Conservation (phyloP, 2,113 vertebrate genomes). For the Lepus timidus region DNA sequence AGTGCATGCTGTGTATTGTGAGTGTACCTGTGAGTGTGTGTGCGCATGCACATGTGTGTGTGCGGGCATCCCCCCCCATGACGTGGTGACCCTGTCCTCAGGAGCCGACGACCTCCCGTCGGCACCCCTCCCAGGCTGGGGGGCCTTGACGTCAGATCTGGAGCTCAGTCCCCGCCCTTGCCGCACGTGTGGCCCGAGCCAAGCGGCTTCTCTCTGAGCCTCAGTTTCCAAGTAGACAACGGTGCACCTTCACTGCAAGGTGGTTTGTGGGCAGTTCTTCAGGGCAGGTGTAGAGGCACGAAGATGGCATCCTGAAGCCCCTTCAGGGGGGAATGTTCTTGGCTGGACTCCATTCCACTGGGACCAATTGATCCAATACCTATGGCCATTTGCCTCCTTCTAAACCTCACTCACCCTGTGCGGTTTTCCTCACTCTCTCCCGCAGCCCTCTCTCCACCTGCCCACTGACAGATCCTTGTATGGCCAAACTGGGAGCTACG, state of each 20-base stretch:
- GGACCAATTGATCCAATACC: neutral
- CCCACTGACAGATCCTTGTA: neutral
- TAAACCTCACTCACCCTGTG: neutral
- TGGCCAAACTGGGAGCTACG: neutral
- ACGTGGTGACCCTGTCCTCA: too few species aligned
- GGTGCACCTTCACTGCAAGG: too few species aligned
- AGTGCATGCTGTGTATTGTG: too few species aligned
- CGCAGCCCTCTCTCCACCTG: neutral
- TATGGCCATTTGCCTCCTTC: neutral
- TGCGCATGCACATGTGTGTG: too few species aligned
- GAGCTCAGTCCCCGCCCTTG: too few species aligned
- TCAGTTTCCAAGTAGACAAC: neutral
- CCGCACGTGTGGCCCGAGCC: neutral
- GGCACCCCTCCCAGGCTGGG: too few species aligned
- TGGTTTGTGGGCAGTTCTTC: neutral
- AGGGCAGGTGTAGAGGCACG: neutral
- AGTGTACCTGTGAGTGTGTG: neutral
- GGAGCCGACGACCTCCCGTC: too few species aligned
- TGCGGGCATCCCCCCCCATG: neutral
- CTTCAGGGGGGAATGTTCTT: neutral
- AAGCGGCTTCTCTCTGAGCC: neutral
- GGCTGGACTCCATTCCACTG: neutral
- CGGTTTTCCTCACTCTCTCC: fast-evolving
- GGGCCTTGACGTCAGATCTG: neutral
- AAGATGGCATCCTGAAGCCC: neutral